Percentiles rank a stretch among this genome's conserved stretches.
Conservation (phyloP, 2,888 invertebrate species). For the Drosophila ochracea region DNA sequence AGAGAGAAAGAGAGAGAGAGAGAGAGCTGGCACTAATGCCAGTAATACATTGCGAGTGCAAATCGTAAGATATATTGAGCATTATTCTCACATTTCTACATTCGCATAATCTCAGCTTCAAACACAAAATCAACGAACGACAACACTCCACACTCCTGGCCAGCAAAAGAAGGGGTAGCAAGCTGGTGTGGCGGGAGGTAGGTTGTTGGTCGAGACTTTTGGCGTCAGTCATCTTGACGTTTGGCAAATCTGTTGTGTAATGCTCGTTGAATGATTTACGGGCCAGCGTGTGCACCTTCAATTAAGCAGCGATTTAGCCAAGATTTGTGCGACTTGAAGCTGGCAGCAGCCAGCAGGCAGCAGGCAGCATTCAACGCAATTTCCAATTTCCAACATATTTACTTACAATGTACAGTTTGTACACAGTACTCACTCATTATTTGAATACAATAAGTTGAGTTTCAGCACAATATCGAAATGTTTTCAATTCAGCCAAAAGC, state of each 20-base stretch:
- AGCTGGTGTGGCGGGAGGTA: not conserved
- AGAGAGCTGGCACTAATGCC: conserved; percentile 24
- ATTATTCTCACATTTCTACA: conserved; percentile 50
- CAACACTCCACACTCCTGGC: conserved; percentile 1
- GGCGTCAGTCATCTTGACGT: conserved; percentile 24
- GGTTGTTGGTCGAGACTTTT: conserved; percentile 10
- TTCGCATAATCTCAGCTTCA: conserved; percentile 30
- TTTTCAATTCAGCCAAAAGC: not conserved
- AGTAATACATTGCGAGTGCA: conserved; percentile 49
- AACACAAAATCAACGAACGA: conserved; percentile 27
- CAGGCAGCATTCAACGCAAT: conserved; percentile 1
- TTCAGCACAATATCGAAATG: not conserved
- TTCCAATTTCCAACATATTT: conserved; percentile 9
- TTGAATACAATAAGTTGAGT: conserved; percentile 15
- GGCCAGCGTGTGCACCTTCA: conserved; percentile 33
- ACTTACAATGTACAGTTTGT: not conserved
- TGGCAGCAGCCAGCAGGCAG: conserved; percentile 12
- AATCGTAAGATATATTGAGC: conserved; percentile 54
- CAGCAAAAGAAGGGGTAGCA: not conserved
- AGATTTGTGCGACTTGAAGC: conserved; percentile 20
- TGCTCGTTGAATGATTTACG: conserved; percentile 55
- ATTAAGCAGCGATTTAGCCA: conserved; percentile 41
- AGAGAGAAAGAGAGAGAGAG: no score
- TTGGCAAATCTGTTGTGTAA: conserved; percentile 32
- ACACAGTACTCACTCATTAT: conserved; percentile 6